Percentiles rank a stretch among this genome's conserved stretches.
Conservation (phyloP, 2,888 invertebrate genomes). For the Eupithecia centaureata region DNA sequence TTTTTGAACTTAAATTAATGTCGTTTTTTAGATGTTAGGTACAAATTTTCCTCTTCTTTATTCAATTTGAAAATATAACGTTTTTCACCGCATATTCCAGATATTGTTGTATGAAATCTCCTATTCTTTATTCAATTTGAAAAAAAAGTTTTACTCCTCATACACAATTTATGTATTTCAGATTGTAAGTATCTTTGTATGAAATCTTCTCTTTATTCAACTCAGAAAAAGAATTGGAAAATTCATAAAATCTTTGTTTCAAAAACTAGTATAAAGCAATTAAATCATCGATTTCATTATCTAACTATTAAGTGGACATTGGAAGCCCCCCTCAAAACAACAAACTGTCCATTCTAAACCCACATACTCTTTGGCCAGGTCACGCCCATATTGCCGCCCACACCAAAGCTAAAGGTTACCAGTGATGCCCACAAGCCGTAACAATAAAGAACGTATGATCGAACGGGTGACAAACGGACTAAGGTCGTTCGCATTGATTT, state of each 20-base stretch:
- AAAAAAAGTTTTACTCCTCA: no score
- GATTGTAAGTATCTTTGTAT: no score
- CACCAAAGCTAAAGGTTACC: conserved; percentile 61
- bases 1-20: no score
- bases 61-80: no score
- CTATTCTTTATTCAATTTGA: background rate
- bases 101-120: background rate
- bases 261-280: no score
- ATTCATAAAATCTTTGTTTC: no score
- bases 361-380: conserved; percentile 55
- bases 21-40: no score
- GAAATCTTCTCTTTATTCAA: no score
- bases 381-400: conserved; percentile 63
- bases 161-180: no score
- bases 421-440: conserved; percentile 42
- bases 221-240: no score
- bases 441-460: conserved; percentile 56
- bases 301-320: background rate
- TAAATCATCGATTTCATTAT: background rate
- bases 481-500: conserved; percentile 60
- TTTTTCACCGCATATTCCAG: no score
- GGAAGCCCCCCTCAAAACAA: conserved; percentile 2
- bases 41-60: no score
- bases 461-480: conserved; percentile 52
- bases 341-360: conserved; percentile 2